Conservation (phyloP, 2,113 vertebrate genomes). For the Lepus americanus region DNA sequence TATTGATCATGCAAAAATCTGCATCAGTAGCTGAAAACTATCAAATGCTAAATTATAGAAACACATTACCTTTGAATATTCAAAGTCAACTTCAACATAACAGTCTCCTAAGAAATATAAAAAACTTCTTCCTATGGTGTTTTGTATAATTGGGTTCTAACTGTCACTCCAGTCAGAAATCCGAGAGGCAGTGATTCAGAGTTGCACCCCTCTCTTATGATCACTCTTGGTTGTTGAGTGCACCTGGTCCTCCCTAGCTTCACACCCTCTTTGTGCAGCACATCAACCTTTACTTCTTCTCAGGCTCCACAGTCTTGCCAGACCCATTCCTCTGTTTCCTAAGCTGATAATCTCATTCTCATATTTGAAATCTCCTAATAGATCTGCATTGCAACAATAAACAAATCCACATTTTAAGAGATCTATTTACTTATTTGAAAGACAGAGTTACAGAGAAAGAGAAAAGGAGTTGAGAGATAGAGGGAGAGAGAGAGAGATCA, state of each 20-base stretch:
- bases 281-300: not conserved
- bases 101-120: not conserved
- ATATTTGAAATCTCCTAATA: not conserved
- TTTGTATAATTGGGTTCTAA: not conserved
- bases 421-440: no score
- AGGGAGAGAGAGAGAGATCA: no score
- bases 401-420: not conserved
- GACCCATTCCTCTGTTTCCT: not conserved
- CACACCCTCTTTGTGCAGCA: not conserved
- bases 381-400: not conserved
- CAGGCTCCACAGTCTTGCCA: not conserved
- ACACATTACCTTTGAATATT: not conserved
- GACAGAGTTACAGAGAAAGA: no score
- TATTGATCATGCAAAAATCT: not conserved
- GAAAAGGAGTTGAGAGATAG: no score
- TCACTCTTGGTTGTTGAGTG: not conserved
- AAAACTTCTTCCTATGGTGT: not conserved
- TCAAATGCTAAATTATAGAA: not conserved
- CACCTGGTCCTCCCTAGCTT: rapidly evolving
- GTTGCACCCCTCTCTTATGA: no score
- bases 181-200: not conserved
- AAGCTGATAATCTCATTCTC: not conserved
- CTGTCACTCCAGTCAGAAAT: not conserved
- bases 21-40: not conserved
- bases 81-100: constrained; percentile 8